These are phyloP conservation scores for Petrosia ficiformis DNA, from an alignment of 37 sponge, comb jelly and placozoan species.

Conservation along the genomic window DNA sequence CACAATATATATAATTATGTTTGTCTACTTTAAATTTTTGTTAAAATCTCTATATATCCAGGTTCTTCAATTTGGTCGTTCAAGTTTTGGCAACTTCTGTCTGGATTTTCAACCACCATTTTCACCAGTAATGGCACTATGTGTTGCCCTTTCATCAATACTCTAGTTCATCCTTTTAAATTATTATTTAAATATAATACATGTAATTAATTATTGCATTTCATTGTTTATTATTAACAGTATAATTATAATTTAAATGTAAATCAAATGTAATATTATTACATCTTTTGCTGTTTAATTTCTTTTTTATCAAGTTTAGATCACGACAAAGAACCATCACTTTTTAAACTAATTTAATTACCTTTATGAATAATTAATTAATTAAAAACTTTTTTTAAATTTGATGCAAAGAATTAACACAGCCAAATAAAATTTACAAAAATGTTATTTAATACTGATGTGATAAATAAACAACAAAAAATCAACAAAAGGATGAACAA, in stretches of 20 bases:
- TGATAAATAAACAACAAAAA: no score
- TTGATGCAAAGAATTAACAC: no score
- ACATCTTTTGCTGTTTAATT: no score
- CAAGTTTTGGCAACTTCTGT: conserved; percentile 10
- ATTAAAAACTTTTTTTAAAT: no score
- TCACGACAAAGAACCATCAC: no score
- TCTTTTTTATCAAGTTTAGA: no score
- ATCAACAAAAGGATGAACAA: no score
- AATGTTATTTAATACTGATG: no score
- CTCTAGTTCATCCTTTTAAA: background rate
- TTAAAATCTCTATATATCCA: background rate
- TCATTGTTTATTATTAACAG: background rate
- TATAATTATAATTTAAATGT: background rate
- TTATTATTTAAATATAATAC: background rate
- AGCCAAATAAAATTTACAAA: no score
- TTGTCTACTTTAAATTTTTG: background rate
- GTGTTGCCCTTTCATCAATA: conserved; percentile 38
- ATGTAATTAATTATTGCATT: background rate
- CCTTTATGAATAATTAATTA: no score
- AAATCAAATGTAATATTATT: background rate
- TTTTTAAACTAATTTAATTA: no score
- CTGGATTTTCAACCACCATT: conserved; percentile 44
- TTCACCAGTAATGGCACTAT: conserved; percentile 46
- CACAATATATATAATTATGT: background rate
- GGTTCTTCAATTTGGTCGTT: conserved; percentile 35